A percentile compares a stretch with the other conserved stretches of the same genome.
These are phyloP conservation scores for Cephus cinctus DNA, from an alignment of 1,140 invertebrate species.

Conservation along the genomic window DNA sequence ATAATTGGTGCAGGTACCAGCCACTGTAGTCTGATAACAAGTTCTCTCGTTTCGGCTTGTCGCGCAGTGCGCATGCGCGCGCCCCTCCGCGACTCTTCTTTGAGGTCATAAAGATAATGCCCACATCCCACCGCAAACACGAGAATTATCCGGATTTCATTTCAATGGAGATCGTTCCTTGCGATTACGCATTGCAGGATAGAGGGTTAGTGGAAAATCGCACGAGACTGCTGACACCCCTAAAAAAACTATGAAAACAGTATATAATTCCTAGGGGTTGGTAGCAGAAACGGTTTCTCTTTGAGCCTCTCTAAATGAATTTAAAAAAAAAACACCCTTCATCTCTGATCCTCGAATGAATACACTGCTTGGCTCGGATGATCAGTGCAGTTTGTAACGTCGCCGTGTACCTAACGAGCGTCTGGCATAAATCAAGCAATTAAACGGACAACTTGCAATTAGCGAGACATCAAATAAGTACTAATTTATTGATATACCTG, in stretches of 20 bases:
- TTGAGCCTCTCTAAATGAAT: too few species aligned
- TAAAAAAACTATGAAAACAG: too few species aligned
- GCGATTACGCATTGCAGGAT: neutral
- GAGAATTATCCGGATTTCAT: conserved; percentile 31
- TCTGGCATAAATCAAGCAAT: conserved; percentile 37
- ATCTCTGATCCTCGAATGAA: too few species aligned
- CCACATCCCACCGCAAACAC: conserved; percentile 30
- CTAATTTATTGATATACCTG: conserved; percentile 43
- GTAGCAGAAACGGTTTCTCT: too few species aligned
- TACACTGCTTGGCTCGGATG: too few species aligned
- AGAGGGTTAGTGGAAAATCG: too few species aligned
- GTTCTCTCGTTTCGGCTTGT: conserved; percentile 17
- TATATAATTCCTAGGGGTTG: too few species aligned
- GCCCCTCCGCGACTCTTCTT: conserved; percentile 22
- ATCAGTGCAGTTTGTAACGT: too few species aligned
- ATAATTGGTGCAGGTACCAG: conserved; percentile 35
- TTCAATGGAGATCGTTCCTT: conserved; percentile 26
- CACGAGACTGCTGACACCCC: too few species aligned
- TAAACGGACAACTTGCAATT: conserved; percentile 32
- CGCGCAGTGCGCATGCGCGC: conserved; percentile 28
- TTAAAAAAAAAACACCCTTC: too few species aligned
- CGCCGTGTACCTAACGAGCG: too few species aligned
- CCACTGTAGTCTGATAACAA: conserved; percentile 39
- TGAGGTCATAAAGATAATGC: conserved; percentile 47
- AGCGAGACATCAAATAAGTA: conserved; percentile 35